Evolutionary conservation across 1,140 invertebrate genomes (phyloP).

Genomic region (Leptinotarsa defecta): DNA sequence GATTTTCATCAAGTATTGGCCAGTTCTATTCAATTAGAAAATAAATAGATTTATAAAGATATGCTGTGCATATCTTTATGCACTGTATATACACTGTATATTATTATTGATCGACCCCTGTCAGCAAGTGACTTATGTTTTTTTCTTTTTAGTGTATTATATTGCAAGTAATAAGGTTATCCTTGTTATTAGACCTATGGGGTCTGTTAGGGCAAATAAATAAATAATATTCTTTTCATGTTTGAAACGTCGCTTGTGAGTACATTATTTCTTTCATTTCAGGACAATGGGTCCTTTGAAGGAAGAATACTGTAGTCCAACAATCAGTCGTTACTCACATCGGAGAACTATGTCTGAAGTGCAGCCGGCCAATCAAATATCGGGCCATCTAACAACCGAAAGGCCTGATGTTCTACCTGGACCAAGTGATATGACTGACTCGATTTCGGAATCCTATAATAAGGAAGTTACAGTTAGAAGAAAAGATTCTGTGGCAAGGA

Average conservation of each 20-base stretch:
- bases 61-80: too few relatives aligned
- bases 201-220: too few relatives aligned
- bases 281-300: conserved; percentile 54
- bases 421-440: conserved; percentile 38
- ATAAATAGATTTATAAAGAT: too few relatives aligned
- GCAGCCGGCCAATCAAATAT: conserved; percentile 20
- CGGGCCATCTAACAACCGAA: conserved; percentile 41
- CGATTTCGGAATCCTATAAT: conserved; percentile 41
- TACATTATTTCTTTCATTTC: conserved; percentile 18
- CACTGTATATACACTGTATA: too few relatives aligned
- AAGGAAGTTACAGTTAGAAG: conserved; percentile 48
- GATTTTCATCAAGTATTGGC: too few relatives aligned
- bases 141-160: too few relatives aligned
- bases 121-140: too few relatives aligned
- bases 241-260: not conserved
- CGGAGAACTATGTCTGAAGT: conserved; percentile 40
- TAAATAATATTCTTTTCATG: too few relatives aligned
- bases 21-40: too few relatives aligned
- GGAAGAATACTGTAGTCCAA: conserved; percentile 48
- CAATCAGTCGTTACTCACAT: conserved; percentile 27
- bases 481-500: conserved; percentile 64
- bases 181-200: too few relatives aligned
- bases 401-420: conserved; percentile 53
- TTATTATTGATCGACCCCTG: too few relatives aligned
- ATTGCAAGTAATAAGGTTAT: too few relatives aligned